Evolutionary conservation across 2,113 vertebrate species (phyloP).

Genomic region (Suricata suricatta): DNA sequence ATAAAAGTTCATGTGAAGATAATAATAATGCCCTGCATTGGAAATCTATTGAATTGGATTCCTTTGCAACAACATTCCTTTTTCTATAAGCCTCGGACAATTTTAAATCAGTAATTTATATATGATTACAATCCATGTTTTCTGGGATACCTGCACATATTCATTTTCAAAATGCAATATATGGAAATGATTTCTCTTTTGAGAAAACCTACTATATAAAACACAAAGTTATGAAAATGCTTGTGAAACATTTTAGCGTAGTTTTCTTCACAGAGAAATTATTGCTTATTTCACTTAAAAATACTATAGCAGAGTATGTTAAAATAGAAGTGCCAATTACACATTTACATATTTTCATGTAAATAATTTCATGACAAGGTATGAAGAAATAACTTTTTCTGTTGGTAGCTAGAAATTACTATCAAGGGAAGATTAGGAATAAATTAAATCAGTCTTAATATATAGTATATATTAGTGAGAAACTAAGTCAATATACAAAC

Average conservation of each 20-base stretch:
- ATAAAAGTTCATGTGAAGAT: neutral
- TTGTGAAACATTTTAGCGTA: neutral
- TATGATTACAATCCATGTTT: neutral
- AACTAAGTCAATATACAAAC: conserved; percentile 8
- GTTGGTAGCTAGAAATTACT: neutral
- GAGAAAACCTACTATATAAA: neutral
- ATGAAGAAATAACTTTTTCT: neutral
- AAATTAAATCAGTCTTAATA: neutral
- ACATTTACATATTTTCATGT: conserved; percentile 1
- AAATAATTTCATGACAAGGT: neutral
- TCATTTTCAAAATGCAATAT: neutral
- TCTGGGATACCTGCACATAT: neutral
- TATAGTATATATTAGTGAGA: neutral
- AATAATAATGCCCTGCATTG: conserved; percentile 28
- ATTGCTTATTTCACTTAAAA: conserved; percentile 20
- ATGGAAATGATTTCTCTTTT: neutral
- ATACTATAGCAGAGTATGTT: conserved; percentile 10
- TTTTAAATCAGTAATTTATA: neutral
- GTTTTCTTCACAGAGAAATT: neutral
- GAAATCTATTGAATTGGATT: conserved; percentile 44
- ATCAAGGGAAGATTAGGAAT: neutral
- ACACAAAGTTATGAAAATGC: neutral
- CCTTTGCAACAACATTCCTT: conserved; percentile 24
- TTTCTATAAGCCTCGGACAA: neutral
- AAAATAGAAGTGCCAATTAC: neutral